Conservation (phyloP, 2,888 invertebrate genomes). For the Protophormia terraenovae region DNA sequence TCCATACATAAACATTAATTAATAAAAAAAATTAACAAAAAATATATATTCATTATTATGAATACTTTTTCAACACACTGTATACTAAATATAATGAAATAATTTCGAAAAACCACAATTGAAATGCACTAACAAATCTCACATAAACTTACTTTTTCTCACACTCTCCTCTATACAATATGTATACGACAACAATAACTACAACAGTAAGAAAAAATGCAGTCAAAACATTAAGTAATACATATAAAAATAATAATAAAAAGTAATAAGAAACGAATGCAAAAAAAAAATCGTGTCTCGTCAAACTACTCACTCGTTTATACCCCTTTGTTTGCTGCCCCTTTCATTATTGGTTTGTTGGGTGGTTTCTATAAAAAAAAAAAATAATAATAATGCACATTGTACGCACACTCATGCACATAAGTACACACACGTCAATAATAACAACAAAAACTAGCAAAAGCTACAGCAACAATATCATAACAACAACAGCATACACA, state of each 20-base stretch:
- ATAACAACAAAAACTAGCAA: not conserved
- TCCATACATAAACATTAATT: too few relatives aligned
- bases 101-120: not conserved
- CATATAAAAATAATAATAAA: not conserved
- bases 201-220: constrained; percentile 27
- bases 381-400: constrained; percentile 16
- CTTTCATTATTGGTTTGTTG: not conserved
- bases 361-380: not conserved
- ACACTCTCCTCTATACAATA: not conserved
- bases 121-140: constrained; percentile 15
- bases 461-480: constrained; percentile 7
- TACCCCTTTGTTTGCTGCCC: not conserved
- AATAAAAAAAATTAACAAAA: too few relatives aligned
- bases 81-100: not conserved
- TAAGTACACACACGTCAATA: not conserved
- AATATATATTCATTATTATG: too few relatives aligned
- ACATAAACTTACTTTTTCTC: not conserved
- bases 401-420: not conserved
- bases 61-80: not conserved
- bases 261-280: constrained; percentile 24
- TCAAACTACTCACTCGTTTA: not conserved
- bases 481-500: not conserved
- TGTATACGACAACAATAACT: not conserved
- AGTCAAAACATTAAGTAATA: constrained; percentile 56
- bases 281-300: constrained; percentile 36